A percentile compares a stretch with the other conserved stretches of the same genome.
These are phyloP conservation scores for Brachyopa scutellaris DNA, from an alignment of 2,888 invertebrate genomes.

Conservation along the genomic window DNA sequence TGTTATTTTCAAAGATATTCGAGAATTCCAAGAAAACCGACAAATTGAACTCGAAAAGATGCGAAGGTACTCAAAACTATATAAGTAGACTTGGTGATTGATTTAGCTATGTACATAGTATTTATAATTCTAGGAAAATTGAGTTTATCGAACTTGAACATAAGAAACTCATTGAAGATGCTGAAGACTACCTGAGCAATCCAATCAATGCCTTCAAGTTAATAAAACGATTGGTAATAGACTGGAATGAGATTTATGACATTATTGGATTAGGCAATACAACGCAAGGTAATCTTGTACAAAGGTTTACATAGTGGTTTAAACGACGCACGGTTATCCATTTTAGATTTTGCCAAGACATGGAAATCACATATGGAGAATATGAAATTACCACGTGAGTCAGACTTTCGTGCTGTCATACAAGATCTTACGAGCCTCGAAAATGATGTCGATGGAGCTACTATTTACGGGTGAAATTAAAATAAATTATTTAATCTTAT, in stretches of 20 bases:
- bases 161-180: slow-evolving; percentile 87
- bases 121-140: slow-evolving; percentile 81
- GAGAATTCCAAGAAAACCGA: background rate
- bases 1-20: background rate
- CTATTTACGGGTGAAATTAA: background rate
- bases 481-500: background rate
- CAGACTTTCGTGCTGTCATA: no score
- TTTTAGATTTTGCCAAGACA: slow-evolving; percentile 50
- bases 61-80: no score
- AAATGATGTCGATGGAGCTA: background rate
- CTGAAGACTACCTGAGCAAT: slow-evolving; percentile 90
- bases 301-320: no score
- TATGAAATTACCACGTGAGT: slow-evolving; percentile 76
- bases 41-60: no score
- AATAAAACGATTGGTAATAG: slow-evolving; percentile 93
- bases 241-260: slow-evolving; percentile 84
- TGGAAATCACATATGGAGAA: slow-evolving; percentile 89
- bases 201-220: slow-evolving; percentile 96
- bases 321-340: no score
- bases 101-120: no score
- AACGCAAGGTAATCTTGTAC: background rate
- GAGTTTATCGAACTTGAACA: slow-evolving; percentile 87
- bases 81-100: no score
- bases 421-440: no score
- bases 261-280: background rate